Evolutionary conservation across 2,797 vertebrate genomes (phyloP).

Genomic region (Bradypus variegatus): DNA sequence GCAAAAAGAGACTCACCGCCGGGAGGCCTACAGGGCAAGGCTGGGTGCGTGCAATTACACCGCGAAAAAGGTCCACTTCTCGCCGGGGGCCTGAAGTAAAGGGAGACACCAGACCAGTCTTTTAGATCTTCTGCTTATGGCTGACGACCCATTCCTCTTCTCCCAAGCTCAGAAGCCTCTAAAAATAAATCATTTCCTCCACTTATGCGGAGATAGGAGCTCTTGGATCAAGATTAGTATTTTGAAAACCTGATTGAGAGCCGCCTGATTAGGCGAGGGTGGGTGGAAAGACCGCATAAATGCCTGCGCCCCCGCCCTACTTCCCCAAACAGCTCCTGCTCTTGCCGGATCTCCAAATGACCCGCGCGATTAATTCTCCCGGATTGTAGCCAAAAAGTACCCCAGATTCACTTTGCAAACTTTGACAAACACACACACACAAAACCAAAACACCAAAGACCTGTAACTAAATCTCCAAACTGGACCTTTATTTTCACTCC

Average conservation of each 20-base stretch:
- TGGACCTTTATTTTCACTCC: slow-evolving; percentile 31
- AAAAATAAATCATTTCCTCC: slow-evolving; percentile 58
- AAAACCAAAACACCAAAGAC: neutral
- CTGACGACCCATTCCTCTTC: slow-evolving; percentile 32
- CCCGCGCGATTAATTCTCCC: neutral
- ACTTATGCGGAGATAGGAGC: slow-evolving; percentile 59
- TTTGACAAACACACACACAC: neutral
- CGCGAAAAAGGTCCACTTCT: neutral
- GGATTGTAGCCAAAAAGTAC: neutral
- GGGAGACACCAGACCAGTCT: neutral
- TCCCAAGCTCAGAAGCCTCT: slow-evolving; percentile 39
- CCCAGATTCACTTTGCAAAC: slow-evolving; percentile 6
- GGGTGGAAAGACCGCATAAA: slow-evolving; percentile 48
- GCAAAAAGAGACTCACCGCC: slow-evolving; percentile 47
- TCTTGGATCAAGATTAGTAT: slow-evolving; percentile 64
- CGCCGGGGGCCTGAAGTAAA: neutral
- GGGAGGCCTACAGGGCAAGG: neutral
- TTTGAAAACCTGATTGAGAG: slow-evolving; percentile 67
- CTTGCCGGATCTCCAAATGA: slow-evolving; percentile 26
- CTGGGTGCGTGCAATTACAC: neutral
- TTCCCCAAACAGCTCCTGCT: neutral
- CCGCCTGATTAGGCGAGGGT: slow-evolving; percentile 59
- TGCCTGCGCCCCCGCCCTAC: slow-evolving; percentile 50
- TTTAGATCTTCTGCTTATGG: neutral
- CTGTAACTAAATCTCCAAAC: slow-evolving; percentile 17